Percentiles rank a stretch among this genome's conserved stretches.
Conservation (phyloP, 2,797 vertebrate genomes). For the Pygocentrus nattereri region DNA sequence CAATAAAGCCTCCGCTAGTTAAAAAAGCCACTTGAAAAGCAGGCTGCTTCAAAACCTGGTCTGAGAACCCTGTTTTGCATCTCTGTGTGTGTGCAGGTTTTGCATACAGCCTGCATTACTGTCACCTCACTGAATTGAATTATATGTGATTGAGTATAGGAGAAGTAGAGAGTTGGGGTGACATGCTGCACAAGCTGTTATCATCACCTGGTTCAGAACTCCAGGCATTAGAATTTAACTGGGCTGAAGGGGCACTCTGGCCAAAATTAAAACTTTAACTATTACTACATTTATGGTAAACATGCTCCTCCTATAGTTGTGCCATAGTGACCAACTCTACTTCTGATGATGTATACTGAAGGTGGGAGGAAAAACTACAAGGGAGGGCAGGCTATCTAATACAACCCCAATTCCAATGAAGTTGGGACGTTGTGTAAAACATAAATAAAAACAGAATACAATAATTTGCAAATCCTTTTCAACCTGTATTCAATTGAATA, state of each 20-base stretch:
- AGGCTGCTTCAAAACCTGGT: constrained; percentile 34
- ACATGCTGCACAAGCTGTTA: constrained; percentile 26
- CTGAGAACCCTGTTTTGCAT: constrained; percentile 68
- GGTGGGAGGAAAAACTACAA: too few relatives aligned
- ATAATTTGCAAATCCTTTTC: too few relatives aligned
- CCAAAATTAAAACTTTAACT: too few relatives aligned
- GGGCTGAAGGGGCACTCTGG: not conserved
- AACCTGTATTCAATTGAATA: too few relatives aligned
- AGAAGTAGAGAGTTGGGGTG: constrained; percentile 14
- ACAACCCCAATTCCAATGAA: too few relatives aligned
- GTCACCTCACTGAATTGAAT: constrained; percentile 78
- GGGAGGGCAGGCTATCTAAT: too few relatives aligned
- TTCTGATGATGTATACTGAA: too few relatives aligned
- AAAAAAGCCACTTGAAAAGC: constrained; percentile 36
- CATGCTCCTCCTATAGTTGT: too few relatives aligned
- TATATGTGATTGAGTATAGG: constrained; percentile 63
- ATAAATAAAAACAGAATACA: too few relatives aligned
- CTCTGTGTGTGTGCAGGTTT: constrained; percentile 64
- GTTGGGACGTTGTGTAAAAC: too few relatives aligned
- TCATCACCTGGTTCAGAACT: constrained; percentile 34
- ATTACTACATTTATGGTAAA: too few relatives aligned
- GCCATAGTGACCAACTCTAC: too few relatives aligned
- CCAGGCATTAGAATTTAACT: constrained; percentile 35
- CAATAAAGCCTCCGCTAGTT: not conserved
- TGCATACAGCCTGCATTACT: constrained; percentile 75